These are phyloP conservation scores for Crioceris asparagi DNA, from an alignment of 2,888 invertebrate genomes.

Conservation along the genomic window DNA sequence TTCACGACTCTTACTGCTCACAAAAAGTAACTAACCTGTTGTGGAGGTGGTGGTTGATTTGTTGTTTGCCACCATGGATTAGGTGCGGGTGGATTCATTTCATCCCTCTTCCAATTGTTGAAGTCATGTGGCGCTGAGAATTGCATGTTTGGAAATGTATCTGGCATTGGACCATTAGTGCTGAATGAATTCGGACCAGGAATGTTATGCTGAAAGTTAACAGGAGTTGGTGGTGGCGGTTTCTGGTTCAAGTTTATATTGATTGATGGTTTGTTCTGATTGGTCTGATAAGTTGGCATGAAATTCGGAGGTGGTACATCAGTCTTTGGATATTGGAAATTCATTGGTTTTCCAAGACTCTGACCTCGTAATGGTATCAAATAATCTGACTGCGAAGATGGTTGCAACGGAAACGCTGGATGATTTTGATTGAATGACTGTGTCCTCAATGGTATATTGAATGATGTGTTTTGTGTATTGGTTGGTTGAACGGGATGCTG, in stretches of 20 bases:
- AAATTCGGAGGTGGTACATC: slow-evolving; percentile 9
- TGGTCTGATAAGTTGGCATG: slow-evolving; percentile 7
- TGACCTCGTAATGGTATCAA: too few relatives aligned
- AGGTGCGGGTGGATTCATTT: slow-evolving; percentile 11
- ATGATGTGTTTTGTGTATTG: too few relatives aligned
- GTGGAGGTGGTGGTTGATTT: slow-evolving; percentile 9
- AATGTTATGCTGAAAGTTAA: slow-evolving; percentile 1
- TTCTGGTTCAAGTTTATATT: slow-evolving; percentile 9
- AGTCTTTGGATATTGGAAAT: slow-evolving; percentile 18
- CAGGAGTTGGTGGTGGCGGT: slow-evolving; percentile 6
- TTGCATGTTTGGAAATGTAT: slow-evolving; percentile 16
- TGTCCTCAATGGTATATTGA: too few relatives aligned
- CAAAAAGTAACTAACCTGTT: slow-evolving; percentile 4
- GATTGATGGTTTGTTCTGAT: slow-evolving; percentile 11
- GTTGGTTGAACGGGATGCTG: slow-evolving; percentile 16
- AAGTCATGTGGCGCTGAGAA: slow-evolving; percentile 18
- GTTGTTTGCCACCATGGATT: slow-evolving; percentile 16
- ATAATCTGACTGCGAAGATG: too few relatives aligned
- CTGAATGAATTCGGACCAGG: slow-evolving; percentile 3
- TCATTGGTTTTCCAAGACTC: too few relatives aligned
- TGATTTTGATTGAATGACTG: too few relatives aligned
- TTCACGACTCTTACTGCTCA: too few relatives aligned
- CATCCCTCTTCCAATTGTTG: slow-evolving; percentile 19
- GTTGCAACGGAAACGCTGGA: too few relatives aligned
- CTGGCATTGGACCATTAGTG: background rate